Evolutionary conservation across 37 sponge, comb jelly and placozoan genomes (phyloP), one percentile per base, ranked within the genome.

Genomic region (Agelas oroides): DNA sequence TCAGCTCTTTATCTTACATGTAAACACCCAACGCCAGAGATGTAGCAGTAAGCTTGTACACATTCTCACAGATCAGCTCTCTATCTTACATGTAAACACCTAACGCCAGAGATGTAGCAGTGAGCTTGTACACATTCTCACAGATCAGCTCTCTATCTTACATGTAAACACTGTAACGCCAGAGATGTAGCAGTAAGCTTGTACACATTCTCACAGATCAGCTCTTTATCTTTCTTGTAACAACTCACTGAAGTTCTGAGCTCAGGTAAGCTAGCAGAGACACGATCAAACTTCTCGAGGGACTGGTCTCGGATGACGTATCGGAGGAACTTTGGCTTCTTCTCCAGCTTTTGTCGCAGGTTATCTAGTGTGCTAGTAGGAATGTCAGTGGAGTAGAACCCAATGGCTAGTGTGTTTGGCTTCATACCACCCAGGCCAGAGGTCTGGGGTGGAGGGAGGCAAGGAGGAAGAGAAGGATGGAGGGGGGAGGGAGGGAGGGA

Each of bases 361-460:
- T 46, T 73, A 0, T 67, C 77, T 60, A 93, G 66, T 23, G 38
- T 33, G 78, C 35, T 77, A 19, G 67, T 61, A 24, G 94, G 94
- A 12, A 89, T 31, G 35, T 58, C 76, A 5, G 62, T 60, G 73
- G 81, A 53, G 76, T 82, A 93, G 76, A 89, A 93, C 31, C 99
- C 99, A 35, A 99, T 58, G 38, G 91, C 99, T 13, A 99, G 91
- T 13, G 97, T 99, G 84, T 99, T 99, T 20, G 99, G 99, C 65
- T 95, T 99, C 99, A 99, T 99, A 0, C 97, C 99, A 17, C 99
- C 99, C 27, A 99, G 87, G 21, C 99, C 99, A 13, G 99, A 83
- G 0, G 90, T 91, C 99, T 96, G 75, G n/a, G 79, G 18, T 71
- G 67, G 24, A 57, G 60, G 56, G 57, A 71, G 31, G 38, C 21